These are phyloP conservation scores for Cyanoderma ruficeps DNA, from an alignment of 2,113 vertebrate species.

Conservation along the genomic window DNA sequence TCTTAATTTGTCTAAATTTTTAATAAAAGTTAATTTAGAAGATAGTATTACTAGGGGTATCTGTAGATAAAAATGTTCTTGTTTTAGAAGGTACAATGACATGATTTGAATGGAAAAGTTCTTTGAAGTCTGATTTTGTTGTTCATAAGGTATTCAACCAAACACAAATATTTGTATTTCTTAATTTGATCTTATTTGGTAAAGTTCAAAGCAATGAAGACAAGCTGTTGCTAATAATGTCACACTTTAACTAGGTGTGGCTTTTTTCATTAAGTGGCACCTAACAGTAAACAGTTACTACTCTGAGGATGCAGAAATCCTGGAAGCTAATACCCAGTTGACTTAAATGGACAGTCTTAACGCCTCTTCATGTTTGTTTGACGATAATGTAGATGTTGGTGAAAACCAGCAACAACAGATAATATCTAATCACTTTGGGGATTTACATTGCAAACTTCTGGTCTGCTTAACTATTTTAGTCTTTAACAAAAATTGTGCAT, in stretches of 20 bases:
- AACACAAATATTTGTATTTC: neutral
- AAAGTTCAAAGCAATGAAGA: neutral
- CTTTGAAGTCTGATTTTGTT: neutral
- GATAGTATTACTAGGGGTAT: accelerated
- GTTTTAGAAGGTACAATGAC: neutral
- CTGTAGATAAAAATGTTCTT: neutral
- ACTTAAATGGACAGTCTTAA: neutral
- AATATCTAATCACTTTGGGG: neutral
- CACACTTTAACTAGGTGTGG: neutral
- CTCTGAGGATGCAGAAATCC: neutral
- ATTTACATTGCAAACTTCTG: neutral
- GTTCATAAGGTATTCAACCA: neutral
- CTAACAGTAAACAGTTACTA: neutral
- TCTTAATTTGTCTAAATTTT: neutral
- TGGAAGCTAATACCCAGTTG: neutral
- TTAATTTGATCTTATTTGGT: neutral
- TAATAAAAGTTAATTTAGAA: neutral
- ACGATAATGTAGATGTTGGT: neutral
- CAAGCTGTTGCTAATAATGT: neutral
- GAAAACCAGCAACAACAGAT: neutral
- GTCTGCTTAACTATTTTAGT: neutral
- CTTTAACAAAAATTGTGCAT: neutral
- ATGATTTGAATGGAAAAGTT: neutral
- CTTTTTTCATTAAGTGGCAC: neutral
- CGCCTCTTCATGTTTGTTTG: neutral